Conservation (phyloP, 2,888 invertebrate genomes). For the Luffia ferchaultella region DNA sequence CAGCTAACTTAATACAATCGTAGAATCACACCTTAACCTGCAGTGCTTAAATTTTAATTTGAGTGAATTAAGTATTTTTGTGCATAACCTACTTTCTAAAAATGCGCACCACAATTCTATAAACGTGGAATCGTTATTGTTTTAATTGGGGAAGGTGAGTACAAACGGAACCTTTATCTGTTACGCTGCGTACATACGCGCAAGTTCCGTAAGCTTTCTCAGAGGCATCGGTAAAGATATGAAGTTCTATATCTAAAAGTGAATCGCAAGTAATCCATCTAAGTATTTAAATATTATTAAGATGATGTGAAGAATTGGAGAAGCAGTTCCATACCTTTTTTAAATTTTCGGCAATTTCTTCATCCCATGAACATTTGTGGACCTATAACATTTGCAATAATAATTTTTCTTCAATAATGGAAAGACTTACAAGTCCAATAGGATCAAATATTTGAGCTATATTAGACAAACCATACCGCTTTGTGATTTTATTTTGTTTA, state of each 20-base stretch:
- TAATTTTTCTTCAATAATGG: conserved; percentile 16
- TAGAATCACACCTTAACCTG: conserved; percentile 16
- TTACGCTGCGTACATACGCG: conserved; percentile 14
- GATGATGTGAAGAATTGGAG: conserved; percentile 3
- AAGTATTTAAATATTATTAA: conserved; percentile 11
- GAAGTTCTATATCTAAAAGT: conserved; percentile 11
- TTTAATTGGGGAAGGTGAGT: conserved; percentile 9
- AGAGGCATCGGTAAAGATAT: conserved; percentile 18
- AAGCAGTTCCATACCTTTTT: conserved; percentile 10
- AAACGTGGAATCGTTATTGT: conserved; percentile 5
- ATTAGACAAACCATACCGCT: conserved; percentile 17
- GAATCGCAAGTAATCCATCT: conserved; percentile 10
- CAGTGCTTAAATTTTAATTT: conserved; percentile 2
- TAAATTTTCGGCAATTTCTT: conserved; percentile 13
- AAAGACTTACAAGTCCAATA: conserved; percentile 15
- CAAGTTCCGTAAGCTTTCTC: conserved; percentile 17
- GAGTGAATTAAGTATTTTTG: conserved; percentile 3
- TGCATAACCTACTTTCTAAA: too few relatives aligned
- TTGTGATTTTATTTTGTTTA: conserved; percentile 10
- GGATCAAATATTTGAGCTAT: conserved; percentile 19
- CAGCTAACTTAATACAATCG: too few relatives aligned
- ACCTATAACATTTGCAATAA: conserved; percentile 20
- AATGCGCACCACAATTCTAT: conserved; percentile 8
- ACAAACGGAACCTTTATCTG: too few relatives aligned
- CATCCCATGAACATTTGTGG: conserved; percentile 18